Conservation (phyloP, 2,797 vertebrate species). For the Petrocephalus sullivani region DNA sequence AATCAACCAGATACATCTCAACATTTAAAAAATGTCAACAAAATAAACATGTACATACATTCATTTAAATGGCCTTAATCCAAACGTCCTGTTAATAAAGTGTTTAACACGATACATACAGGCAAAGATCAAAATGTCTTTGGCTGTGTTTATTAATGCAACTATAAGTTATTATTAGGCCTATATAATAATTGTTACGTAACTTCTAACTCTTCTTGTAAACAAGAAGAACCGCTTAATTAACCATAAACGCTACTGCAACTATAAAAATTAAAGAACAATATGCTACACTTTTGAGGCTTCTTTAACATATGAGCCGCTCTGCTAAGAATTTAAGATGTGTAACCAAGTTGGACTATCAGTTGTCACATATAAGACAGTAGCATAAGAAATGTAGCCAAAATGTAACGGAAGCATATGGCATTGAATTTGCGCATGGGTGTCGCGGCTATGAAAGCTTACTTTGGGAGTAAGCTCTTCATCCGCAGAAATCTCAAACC, state of each 20-base stretch:
- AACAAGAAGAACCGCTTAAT: not conserved
- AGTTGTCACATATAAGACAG: not conserved
- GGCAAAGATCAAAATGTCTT: not conserved
- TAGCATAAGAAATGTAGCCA: not conserved
- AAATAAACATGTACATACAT: not conserved
- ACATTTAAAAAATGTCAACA: not conserved
- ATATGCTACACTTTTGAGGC: not conserved
- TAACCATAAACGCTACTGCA: not conserved
- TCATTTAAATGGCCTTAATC: slow-evolving; percentile 1
- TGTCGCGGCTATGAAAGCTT: not conserved
- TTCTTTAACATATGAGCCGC: not conserved
- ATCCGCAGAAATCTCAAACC: not conserved
- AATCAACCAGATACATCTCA: not conserved
- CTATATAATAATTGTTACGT: not conserved
- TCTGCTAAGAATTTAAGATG: not conserved
- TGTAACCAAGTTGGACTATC: not conserved
- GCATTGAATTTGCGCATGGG: not conserved
- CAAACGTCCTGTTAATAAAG: not conserved
- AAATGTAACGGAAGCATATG: not conserved
- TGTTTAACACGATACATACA: not conserved
- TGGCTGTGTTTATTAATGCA: slow-evolving; percentile 3
- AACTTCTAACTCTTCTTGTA: not conserved
- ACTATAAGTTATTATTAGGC: not conserved
- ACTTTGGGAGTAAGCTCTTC: not conserved
- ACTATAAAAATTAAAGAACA: not conserved